Conservation (phyloP, 2,113 vertebrate species). For the Motacilla alba region DNA sequence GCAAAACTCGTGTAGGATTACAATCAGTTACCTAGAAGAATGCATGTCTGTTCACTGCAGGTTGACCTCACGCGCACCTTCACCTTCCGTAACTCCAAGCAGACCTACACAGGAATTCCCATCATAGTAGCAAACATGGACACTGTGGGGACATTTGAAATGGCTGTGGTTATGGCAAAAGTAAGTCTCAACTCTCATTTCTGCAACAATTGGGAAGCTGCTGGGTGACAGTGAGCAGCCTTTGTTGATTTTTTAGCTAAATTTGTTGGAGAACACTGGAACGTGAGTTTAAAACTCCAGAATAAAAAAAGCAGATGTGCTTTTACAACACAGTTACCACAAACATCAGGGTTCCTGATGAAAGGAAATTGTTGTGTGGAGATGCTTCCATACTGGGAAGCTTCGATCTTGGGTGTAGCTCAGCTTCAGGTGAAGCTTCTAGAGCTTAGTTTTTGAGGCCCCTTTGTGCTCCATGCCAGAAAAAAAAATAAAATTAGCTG, state of each 20-base stretch:
- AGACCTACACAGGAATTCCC: constrained; percentile 93
- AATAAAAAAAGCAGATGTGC: background rate
- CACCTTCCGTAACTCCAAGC: constrained; percentile 97
- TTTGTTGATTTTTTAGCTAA: background rate
- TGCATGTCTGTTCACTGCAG: constrained; percentile 45
- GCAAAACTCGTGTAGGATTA: background rate
- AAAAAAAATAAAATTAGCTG: background rate
- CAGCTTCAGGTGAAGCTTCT: background rate
- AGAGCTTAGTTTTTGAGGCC: background rate
- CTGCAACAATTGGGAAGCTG: background rate
- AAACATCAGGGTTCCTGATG: background rate
- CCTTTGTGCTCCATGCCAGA: background rate
- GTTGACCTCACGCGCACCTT: constrained; percentile 92
- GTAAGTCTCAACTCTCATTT: constrained; percentile 67
- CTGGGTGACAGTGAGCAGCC: background rate
- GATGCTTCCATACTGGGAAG: background rate
- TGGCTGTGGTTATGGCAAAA: constrained; percentile 91
- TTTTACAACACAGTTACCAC: background rate
- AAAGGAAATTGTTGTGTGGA: background rate
- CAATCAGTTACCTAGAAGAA: background rate
- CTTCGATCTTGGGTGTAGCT: background rate
- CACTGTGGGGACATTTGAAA: constrained; percentile 97
- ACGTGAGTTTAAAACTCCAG: background rate
- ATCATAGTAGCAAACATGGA: constrained; percentile 99
- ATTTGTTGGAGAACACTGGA: background rate